A percentile compares a stretch with the other conserved stretches of the same genome.
phyloP scores from a whole-genome alignment of 2,888 invertebrate genomes.

The Emmelina monodactyla region DNA sequence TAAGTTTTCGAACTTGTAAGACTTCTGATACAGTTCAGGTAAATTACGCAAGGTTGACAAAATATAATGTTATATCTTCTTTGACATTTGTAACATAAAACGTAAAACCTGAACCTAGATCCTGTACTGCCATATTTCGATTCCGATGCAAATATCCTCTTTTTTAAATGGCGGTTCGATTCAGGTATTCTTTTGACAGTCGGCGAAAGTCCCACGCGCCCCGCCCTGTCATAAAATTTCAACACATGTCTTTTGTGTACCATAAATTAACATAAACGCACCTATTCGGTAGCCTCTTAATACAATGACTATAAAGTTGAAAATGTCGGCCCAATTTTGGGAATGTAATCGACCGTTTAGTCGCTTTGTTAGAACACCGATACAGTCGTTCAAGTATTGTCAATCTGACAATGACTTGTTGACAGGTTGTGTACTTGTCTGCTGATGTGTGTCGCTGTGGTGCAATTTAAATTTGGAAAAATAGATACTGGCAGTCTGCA shows the following conservation, averaged over 20 bases:
- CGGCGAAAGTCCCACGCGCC: slow-evolving; percentile 22
- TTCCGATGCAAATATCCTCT: not conserved
- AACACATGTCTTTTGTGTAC: slow-evolving; percentile 11
- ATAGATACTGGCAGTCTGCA: too few species aligned
- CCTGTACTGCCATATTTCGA: not conserved
- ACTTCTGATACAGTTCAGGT: too few species aligned
- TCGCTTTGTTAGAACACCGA: slow-evolving; percentile 34
- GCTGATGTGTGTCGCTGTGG: not conserved
- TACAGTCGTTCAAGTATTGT: slow-evolving; percentile 16
- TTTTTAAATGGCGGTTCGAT: not conserved
- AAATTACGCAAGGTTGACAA: too few species aligned
- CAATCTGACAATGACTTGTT: slow-evolving; percentile 21
- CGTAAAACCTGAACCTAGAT: too few species aligned
- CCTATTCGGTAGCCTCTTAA: slow-evolving; percentile 6
- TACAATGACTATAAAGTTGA: slow-evolving; percentile 17
- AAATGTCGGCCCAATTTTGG: too few species aligned
- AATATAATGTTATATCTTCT: too few species aligned
- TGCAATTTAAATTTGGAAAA: too few species aligned
- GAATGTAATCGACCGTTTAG: slow-evolving; percentile 52
- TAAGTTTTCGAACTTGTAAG: too few species aligned
- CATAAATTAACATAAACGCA: slow-evolving; percentile 14
- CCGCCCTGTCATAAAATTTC: slow-evolving; percentile 25
- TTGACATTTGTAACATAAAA: too few species aligned
- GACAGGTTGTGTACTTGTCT: slow-evolving; percentile 19
- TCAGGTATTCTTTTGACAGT: not conserved